A percentile compares a stretch with the other conserved stretches of the same genome.
phyloP scores from a whole-genome alignment of 2,113 vertebrate genomes.

The Silurus meridionalis region DNA sequence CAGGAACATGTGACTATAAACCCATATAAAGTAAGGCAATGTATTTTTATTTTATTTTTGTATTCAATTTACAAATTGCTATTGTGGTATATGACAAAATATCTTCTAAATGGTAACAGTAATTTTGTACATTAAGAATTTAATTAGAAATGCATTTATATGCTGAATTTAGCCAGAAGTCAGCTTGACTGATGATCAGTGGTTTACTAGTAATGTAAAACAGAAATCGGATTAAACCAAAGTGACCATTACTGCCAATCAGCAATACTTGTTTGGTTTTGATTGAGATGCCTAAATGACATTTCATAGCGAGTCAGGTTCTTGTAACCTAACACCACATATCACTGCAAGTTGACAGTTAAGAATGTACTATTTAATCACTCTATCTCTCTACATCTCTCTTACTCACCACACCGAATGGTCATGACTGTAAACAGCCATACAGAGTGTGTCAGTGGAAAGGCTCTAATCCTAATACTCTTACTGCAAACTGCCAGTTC shows the following conservation, averaged over 20 bases:
- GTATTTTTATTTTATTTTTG: neutral
- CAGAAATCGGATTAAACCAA: neutral
- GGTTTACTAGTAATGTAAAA: slow-evolving; percentile 11
- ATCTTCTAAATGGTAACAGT: neutral
- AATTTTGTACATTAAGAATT: neutral
- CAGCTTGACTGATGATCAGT: neutral
- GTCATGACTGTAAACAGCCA: slow-evolving; percentile 8
- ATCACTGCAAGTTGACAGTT: slow-evolving; percentile 34
- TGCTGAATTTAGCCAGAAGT: neutral
- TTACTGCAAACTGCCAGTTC: slow-evolving; percentile 41
- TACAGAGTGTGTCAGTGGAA: slow-evolving; percentile 2
- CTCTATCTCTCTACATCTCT: neutral
- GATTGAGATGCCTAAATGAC: slow-evolving; percentile 17
- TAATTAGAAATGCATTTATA: neutral
- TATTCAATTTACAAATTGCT: neutral
- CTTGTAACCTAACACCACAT: slow-evolving; percentile 37
- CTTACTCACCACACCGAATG: neutral
- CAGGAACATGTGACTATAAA: neutral
- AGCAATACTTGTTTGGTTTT: slow-evolving; percentile 5
- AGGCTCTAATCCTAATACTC: slow-evolving; percentile 14
- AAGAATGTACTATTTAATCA: slow-evolving; percentile 35
- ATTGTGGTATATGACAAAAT: neutral
- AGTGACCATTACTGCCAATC: neutral
- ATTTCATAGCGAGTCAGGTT: slow-evolving; percentile 40
- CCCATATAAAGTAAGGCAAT: neutral